These are phyloP conservation scores for Zygogramma bicolorata DNA, from an alignment of 2,888 invertebrate genomes.

Conservation along the genomic window DNA sequence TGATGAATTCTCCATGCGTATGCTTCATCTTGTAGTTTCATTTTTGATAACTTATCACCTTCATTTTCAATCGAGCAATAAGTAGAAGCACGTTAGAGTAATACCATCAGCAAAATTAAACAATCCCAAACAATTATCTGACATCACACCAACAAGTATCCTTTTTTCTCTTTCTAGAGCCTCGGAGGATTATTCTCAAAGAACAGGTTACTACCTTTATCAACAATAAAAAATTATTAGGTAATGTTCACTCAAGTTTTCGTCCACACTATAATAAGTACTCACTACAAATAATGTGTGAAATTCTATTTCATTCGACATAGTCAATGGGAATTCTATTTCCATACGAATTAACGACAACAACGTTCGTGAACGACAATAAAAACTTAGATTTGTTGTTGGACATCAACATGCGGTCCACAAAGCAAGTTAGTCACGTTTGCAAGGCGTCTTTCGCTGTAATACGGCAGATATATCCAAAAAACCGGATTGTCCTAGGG, in stretches of 20 bases:
- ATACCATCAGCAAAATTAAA: neutral
- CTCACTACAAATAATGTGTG: neutral
- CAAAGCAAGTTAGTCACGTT: no score
- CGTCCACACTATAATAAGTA: neutral
- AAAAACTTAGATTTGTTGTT: no score
- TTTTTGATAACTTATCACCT: neutral
- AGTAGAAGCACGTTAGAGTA: neutral
- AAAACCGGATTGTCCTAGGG: no score
- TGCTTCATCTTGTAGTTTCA: neutral
- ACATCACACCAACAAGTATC: neutral
- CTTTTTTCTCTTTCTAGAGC: neutral
- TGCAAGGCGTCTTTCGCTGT: no score
- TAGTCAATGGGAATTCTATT: no score
- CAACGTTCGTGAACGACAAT: no score
- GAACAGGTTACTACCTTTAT: neutral
- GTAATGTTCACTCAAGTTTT: neutral
- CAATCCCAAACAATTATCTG: neutral
- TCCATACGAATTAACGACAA: no score
- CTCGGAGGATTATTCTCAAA: neutral
- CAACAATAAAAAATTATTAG: neutral
- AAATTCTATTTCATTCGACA: no score
- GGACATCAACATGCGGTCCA: no score
- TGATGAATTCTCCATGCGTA: neutral
- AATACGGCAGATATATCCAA: no score
- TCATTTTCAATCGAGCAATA: neutral